Conservation (phyloP, 2,797 vertebrate genomes). For the Sparidentex hasta region DNA sequence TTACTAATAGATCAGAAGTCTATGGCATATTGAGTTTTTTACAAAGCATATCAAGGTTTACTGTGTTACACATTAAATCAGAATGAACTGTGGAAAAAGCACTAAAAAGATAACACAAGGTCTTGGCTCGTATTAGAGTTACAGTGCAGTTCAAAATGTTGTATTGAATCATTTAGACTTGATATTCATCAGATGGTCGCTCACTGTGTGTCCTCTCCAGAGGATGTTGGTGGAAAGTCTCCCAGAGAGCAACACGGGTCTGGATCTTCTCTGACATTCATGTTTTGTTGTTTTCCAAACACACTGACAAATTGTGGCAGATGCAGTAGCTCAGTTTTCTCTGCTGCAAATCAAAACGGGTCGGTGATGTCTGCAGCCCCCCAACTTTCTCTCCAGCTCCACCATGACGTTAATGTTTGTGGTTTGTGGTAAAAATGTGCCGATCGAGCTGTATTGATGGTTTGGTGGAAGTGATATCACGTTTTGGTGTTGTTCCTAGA, state of each 20-base stretch:
- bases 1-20: constrained; percentile 5
- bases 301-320: constrained; percentile 16
- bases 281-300: constrained; percentile 24
- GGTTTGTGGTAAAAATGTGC: not conserved
- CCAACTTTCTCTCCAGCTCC: not conserved
- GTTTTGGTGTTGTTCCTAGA: too few relatives aligned
- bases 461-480: too few relatives aligned
- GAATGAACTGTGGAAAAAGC: not conserved
- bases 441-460: not conserved
- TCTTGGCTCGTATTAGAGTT: constrained; percentile 40
- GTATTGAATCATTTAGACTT: constrained; percentile 58
- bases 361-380: not conserved
- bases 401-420: not conserved
- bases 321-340: constrained; percentile 14
- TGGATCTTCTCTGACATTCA: constrained; percentile 29
- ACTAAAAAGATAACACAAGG: not conserved
- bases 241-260: constrained; percentile 47
- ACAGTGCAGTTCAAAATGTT: constrained; percentile 51
- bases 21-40: not conserved
- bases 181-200: constrained; percentile 46
- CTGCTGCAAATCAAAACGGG: constrained; percentile 5
- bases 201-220: constrained; percentile 52
- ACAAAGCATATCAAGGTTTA: not conserved
- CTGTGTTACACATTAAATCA: constrained; percentile 5
- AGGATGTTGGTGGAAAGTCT: constrained; percentile 55